Evolutionary conservation across 1,140 invertebrate species (phyloP).

Genomic region (Schmidtea mediterranea): DNA sequence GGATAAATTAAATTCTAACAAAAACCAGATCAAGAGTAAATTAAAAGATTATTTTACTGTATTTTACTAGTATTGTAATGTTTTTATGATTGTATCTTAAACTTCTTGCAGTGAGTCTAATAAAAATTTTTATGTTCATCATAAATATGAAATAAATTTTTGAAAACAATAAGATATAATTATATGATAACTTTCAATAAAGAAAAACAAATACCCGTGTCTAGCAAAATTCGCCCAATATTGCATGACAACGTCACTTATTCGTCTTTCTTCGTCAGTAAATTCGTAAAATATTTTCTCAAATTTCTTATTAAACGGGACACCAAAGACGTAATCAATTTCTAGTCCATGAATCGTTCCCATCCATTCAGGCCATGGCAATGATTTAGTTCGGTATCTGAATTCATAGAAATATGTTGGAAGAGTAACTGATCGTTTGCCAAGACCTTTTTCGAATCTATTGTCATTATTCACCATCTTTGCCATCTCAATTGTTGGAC

Average conservation of each 20-base stretch:
- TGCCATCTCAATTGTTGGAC: constrained; percentile 4
- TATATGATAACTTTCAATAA: too few species aligned
- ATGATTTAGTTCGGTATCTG: constrained; percentile 24
- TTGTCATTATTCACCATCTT: not conserved
- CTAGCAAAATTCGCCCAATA: constrained; percentile 65
- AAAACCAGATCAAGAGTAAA: too few species aligned
- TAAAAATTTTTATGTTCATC: too few species aligned
- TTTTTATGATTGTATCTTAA: too few species aligned
- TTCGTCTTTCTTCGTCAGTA: constrained; percentile 41
- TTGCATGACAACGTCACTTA: constrained; percentile 53
- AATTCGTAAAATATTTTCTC: constrained; percentile 29
- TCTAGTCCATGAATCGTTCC: constrained; percentile 84
- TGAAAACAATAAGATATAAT: too few species aligned
- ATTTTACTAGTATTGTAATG: too few species aligned
- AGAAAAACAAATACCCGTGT: constrained; percentile 35
- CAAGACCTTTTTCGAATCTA: not conserved
- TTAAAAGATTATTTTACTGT: too few species aligned
- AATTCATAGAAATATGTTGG: constrained; percentile 7
- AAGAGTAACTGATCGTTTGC: not conserved
- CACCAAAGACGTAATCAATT: constrained; percentile 67
- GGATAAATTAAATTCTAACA: too few species aligned
- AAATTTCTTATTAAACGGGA: constrained; percentile 33
- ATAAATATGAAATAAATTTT: too few species aligned
- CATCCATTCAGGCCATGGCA: constrained; percentile 77
- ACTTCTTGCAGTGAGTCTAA: too few species aligned